A percentile compares a stretch with the other conserved stretches of the same genome.
Conservation (phyloP, 2,113 vertebrate species). For the Brachypteracias leptosomus region DNA sequence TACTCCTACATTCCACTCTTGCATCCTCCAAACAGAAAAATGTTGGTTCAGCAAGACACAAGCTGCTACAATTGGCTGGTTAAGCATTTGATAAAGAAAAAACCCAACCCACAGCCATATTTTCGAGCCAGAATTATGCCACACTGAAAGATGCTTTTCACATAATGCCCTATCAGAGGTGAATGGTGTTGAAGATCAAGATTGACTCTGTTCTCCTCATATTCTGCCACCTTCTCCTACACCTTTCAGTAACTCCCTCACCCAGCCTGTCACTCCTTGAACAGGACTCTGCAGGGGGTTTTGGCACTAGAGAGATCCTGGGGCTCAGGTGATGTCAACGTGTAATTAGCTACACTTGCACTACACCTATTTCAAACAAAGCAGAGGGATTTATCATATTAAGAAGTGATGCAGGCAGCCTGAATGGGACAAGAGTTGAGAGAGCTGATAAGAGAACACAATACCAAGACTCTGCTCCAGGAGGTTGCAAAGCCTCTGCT, state of each 20-base stretch:
- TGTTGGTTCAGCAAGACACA: conserved; percentile 35
- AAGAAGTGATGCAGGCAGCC: neutral
- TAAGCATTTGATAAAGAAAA: neutral
- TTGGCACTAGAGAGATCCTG: neutral
- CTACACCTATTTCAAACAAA: neutral
- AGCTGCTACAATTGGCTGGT: neutral
- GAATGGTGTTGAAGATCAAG: neutral
- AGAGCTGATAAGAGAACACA: neutral
- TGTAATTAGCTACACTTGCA: neutral
- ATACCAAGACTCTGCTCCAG: neutral
- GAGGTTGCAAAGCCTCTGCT: neutral
- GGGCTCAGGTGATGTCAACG: neutral
- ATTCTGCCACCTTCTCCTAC: neutral
- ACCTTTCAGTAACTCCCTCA: neutral
- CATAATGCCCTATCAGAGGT: no score
- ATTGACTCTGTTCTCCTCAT: neutral
- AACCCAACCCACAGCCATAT: neutral
- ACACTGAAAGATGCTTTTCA: no score
- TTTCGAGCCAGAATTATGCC: neutral
- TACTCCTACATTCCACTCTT: conserved; percentile 33
- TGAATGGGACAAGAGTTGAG: neutral
- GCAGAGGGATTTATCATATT: neutral
- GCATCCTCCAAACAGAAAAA: conserved; percentile 47
- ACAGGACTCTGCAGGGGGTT: neutral
- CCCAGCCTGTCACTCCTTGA: neutral